A percentile compares a stretch with the other conserved stretches of the same genome.
Evolutionary conservation across 2,888 invertebrate species (phyloP).

Genomic region (Cinara cedri): DNA sequence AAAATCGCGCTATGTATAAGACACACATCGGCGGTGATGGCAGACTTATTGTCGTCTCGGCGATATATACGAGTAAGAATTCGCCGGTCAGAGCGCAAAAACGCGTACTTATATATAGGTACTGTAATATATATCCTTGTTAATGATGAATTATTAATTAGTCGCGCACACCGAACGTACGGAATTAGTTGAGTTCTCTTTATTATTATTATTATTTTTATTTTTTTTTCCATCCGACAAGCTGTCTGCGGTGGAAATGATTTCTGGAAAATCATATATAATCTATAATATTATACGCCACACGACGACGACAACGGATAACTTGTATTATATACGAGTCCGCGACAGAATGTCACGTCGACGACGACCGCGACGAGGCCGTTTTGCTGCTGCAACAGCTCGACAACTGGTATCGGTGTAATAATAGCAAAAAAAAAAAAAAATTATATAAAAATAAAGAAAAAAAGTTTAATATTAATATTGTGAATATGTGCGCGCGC

Average conservation of each 20-base stretch:
- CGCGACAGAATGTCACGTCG: constrained; percentile 10
- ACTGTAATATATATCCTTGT: constrained; percentile 16
- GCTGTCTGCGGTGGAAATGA: constrained; percentile 40
- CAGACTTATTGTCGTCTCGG: constrained; percentile 55
- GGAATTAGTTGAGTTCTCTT: constrained; percentile 33
- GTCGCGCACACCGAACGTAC: constrained; percentile 27
- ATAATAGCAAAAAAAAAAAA: too few species aligned
- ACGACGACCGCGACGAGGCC: neutral
- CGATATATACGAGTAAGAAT: constrained; percentile 45
- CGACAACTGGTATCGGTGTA: too few species aligned
- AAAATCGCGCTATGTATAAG: constrained; percentile 18
- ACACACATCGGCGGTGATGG: neutral
- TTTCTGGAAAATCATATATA: constrained; percentile 37
- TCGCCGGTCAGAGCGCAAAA: neutral
- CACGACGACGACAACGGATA: neutral
- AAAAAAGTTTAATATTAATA: too few species aligned
- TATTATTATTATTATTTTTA: constrained; percentile 14
- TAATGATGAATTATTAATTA: constrained; percentile 57
- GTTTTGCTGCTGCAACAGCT: too few species aligned
- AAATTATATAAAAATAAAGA: too few species aligned
- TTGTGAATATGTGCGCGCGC: too few species aligned
- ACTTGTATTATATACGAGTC: constrained; percentile 20
- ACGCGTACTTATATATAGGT: too few species aligned
- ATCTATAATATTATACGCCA: neutral
- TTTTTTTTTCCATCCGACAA: constrained; percentile 33